phyloP scores from a whole-genome alignment of 1,140 invertebrate genomes.

The Drosophila suzukii region DNA sequence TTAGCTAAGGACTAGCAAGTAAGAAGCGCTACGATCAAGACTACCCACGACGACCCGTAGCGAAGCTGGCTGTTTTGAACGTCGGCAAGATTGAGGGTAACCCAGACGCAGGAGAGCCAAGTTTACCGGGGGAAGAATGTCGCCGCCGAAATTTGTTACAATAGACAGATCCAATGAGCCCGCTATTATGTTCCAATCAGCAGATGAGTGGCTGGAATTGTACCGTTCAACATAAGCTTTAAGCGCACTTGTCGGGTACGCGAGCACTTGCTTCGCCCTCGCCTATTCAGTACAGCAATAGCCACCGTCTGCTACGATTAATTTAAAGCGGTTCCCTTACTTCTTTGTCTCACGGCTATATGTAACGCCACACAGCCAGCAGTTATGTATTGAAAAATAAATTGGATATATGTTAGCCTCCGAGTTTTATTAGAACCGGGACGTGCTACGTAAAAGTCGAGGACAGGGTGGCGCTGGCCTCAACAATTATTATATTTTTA shows the following conservation, averaged over 20 bases:
- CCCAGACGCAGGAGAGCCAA: too few species aligned
- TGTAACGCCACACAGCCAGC: not conserved
- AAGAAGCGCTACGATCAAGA: too few species aligned
- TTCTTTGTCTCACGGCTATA: not conserved
- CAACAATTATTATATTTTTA: too few species aligned
- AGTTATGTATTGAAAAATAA: not conserved
- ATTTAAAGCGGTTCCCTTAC: not conserved
- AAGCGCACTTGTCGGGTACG: not conserved
- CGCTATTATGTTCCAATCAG: too few species aligned
- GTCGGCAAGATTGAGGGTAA: too few species aligned
- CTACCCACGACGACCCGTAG: too few species aligned
- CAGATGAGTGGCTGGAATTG: too few species aligned
- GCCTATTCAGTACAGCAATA: not conserved
- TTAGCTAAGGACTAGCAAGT: too few species aligned
- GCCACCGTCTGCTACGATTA: not conserved
- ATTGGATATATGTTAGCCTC: not conserved
- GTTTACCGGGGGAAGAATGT: too few species aligned
- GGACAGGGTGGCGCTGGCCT: not conserved
- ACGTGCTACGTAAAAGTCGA: not conserved
- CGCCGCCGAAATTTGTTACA: too few species aligned
- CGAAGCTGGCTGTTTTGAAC: too few species aligned
- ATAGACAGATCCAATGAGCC: too few species aligned
- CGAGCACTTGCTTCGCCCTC: not conserved
- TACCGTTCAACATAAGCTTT: not conserved
- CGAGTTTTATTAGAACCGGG: not conserved